Conservation (phyloP, 2,113 vertebrate genomes). For the Halichoerus grypus region DNA sequence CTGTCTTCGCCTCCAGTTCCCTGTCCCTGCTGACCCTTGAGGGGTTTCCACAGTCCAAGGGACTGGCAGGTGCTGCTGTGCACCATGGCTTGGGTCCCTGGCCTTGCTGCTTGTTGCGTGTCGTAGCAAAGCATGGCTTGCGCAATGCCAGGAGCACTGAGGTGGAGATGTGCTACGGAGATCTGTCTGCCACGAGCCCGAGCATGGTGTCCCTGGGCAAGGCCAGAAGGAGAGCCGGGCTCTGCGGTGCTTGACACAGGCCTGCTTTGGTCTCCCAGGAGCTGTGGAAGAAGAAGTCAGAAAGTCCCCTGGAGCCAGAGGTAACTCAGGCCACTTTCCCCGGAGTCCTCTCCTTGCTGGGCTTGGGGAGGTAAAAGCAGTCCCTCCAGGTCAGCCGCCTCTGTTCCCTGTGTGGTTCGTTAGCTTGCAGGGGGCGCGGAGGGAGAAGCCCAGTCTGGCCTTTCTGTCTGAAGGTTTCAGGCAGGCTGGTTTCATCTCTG, state of each 20-base stretch:
- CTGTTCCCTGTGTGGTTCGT: background rate
- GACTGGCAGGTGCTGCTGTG: background rate
- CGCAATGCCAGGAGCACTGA: constrained; percentile 13
- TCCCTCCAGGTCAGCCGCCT: background rate
- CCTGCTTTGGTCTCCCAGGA: background rate
- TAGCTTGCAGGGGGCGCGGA: background rate
- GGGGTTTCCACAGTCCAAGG: constrained; percentile 57
- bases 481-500: background rate
- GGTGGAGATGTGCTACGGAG: constrained; percentile 69
- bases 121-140: constrained; percentile 70
- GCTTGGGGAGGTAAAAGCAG: background rate
- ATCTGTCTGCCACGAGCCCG: constrained; percentile 65
- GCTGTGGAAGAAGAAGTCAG: constrained; percentile 50
- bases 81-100: background rate
- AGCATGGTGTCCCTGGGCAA: background rate
- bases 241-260: background rate
- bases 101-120: constrained; percentile 57
- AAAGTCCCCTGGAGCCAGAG: background rate
- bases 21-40: constrained; percentile 37
- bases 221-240: background rate
- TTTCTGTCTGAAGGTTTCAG: background rate
- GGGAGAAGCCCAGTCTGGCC: background rate
- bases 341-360: background rate
- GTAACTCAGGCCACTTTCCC: background rate
- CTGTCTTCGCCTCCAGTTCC: background rate